A percentile compares a stretch with the other conserved stretches of the same genome.
These are phyloP conservation scores for Calliphora vicina DNA, from an alignment of 1,140 invertebrate genomes.

Conservation along the genomic window DNA sequence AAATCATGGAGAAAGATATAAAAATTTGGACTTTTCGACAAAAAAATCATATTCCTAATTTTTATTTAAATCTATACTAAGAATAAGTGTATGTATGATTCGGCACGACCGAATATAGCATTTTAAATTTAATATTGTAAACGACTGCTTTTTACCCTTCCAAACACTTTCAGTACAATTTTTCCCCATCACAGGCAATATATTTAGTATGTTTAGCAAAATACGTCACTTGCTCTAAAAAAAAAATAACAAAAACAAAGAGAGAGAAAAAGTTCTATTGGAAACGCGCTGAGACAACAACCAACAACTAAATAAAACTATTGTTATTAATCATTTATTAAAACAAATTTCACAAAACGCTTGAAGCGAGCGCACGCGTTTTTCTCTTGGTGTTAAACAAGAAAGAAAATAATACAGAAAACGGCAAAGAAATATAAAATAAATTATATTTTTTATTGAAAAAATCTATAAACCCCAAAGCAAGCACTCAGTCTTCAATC, in stretches of 20 bases:
- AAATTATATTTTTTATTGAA: neutral
- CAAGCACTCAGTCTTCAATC: neutral
- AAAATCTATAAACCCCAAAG: neutral
- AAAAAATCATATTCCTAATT: too few relatives aligned
- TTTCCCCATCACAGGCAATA: too few relatives aligned
- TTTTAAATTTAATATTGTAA: too few relatives aligned
- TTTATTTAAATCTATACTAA: too few relatives aligned
- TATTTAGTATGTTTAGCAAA: neutral
- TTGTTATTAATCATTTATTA: conserved; percentile 34
- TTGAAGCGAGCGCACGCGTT: conserved; percentile 31
- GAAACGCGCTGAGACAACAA: neutral
- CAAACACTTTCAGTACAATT: too few relatives aligned
- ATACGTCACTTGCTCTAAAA: neutral
- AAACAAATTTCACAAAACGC: conserved; percentile 23
- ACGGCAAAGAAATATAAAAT: neutral
- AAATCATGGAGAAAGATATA: too few relatives aligned
- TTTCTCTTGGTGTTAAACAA: neutral
- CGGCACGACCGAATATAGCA: too few relatives aligned
- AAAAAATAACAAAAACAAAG: neutral
- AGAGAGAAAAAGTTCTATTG: neutral
- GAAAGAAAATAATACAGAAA: neutral
- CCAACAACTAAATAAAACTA: conserved; percentile 33
- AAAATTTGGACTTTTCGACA: too few relatives aligned
- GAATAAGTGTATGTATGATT: too few relatives aligned
- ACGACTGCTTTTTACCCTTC: too few relatives aligned